These are phyloP conservation scores for Drosophila parabipectinata DNA, from an alignment of 1,140 invertebrate species.

Conservation along the genomic window DNA sequence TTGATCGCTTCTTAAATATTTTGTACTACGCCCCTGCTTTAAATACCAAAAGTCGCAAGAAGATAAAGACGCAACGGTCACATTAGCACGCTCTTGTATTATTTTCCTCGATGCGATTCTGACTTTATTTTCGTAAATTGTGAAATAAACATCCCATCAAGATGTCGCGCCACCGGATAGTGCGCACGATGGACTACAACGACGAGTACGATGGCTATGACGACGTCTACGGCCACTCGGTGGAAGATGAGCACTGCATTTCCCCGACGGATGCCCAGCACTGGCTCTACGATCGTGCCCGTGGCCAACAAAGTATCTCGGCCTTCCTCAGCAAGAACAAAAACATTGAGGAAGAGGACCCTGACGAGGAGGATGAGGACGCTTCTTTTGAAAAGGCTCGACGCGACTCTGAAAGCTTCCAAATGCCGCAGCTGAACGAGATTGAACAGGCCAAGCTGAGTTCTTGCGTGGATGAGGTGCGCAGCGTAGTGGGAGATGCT, in stretches of 20 bases:
- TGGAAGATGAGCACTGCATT: slow-evolving; percentile 89
- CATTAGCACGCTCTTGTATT: slow-evolving; percentile 16
- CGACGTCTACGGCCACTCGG: slow-evolving; percentile 95
- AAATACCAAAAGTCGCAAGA: background rate
- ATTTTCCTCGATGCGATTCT: slow-evolving; percentile 50
- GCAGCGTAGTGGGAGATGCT: slow-evolving; percentile 91
- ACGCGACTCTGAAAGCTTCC: slow-evolving; percentile 80
- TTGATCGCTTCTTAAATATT: background rate
- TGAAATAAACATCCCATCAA: slow-evolving; percentile 57
- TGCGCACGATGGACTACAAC: slow-evolving; percentile 90
- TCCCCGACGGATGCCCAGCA: slow-evolving; percentile 94
- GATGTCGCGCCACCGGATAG: slow-evolving; percentile 92
- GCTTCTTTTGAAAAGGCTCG: slow-evolving; percentile 63
- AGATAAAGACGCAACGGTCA: slow-evolving; percentile 6
- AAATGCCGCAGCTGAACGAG: slow-evolving; percentile 86
- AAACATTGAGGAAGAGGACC: slow-evolving; percentile 90
- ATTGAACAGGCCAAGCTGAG: slow-evolving; percentile 89
- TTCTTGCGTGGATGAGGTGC: slow-evolving; percentile 93
- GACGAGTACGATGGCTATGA: slow-evolving; percentile 96
- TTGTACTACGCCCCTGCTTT: background rate
- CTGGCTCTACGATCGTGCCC: slow-evolving; percentile 93
- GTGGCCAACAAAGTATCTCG: slow-evolving; percentile 88
- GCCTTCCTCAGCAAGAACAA: slow-evolving; percentile 89
- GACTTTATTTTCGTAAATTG: slow-evolving; percentile 45
- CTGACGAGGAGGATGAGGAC: slow-evolving; percentile 84